Percentiles rank a stretch among this genome's conserved stretches.
Conservation (phyloP, 2,113 vertebrate species). For the Semnopithecus entellus region DNA sequence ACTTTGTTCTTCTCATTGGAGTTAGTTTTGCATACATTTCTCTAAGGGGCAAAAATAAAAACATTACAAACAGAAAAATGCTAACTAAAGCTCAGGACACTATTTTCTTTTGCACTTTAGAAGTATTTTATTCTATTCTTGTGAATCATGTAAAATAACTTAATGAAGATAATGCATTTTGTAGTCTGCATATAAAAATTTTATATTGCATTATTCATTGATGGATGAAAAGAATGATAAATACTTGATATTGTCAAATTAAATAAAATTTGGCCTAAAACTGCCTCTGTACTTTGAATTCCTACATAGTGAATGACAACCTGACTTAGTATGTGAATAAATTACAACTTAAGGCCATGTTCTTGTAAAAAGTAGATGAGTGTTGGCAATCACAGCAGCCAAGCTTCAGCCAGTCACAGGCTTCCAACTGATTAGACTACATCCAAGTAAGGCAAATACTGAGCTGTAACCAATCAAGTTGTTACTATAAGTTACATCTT, state of each 20-base stretch:
- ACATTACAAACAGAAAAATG: neutral
- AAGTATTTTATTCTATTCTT: neutral
- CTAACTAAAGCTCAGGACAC: neutral
- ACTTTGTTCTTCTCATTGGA: neutral
- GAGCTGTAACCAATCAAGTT: neutral
- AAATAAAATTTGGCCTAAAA: neutral
- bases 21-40: neutral
- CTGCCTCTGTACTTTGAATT: neutral
- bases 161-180: neutral
- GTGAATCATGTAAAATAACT: neutral
- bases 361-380: neutral
- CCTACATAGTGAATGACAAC: neutral
- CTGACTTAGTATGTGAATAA: neutral
- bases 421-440: neutral
- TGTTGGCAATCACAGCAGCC: neutral
- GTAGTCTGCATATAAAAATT: neutral
- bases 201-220: neutral
- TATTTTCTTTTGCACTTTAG: neutral
- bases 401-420: neutral
- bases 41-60: neutral
- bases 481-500: neutral
- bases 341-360: too few species aligned
- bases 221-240: neutral
- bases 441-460: neutral
- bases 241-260: neutral